Base-by-base conservation (phyloP, 1,140 invertebrate genomes). In the silkworm (Bombyx mori) region DNA sequence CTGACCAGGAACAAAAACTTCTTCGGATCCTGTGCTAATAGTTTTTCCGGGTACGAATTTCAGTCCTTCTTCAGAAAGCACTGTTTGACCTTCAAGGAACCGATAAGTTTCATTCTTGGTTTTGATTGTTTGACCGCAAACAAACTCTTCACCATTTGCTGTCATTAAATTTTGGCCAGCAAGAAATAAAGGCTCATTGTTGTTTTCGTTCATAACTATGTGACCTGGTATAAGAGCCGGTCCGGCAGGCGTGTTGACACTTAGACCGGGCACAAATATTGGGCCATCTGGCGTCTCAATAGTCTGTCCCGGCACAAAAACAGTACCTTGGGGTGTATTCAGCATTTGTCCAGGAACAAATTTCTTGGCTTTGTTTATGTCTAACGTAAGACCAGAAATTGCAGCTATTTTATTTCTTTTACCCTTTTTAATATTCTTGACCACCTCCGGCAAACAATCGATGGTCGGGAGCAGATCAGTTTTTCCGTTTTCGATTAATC, bases 271-370 rank as follows among this genome's bases (percentile, higher is more conserved):
- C 52, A 93, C 90, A 77, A 94, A 95, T 56, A 90, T 80, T 35
- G 89, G 82, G 10, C 92, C 93, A 58, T 89, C 81, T 47, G 92
- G 91, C 8, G 92, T 93, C 65, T 91, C 84, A n/a, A 94, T 79
- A 7, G 93, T 92, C 79, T 94, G 92, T 26, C 93, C 93, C 3
- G 93, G 92, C 7, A 94, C 89, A 75, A 94, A 95, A 42, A 92
- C 75, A 52, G 90, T 87, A 5, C 93, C 93, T 56, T 89, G 88
- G 52, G 92, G 91, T 0, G 92, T 93, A 45, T 91, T 89, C n/a
- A 94, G 79, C 54, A 92, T 91, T 88, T 93, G 92, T 1, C 93
- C 93, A 26, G 90, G 88, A 43, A 94, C 73, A 72, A 94, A 93
- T 68, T 89, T 90, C 61, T 91, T 90, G 10, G 90, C 90, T 61